Evolutionary conservation across 2,113 vertebrate genomes (phyloP).

Genomic region (Empidonax alnorum): DNA sequence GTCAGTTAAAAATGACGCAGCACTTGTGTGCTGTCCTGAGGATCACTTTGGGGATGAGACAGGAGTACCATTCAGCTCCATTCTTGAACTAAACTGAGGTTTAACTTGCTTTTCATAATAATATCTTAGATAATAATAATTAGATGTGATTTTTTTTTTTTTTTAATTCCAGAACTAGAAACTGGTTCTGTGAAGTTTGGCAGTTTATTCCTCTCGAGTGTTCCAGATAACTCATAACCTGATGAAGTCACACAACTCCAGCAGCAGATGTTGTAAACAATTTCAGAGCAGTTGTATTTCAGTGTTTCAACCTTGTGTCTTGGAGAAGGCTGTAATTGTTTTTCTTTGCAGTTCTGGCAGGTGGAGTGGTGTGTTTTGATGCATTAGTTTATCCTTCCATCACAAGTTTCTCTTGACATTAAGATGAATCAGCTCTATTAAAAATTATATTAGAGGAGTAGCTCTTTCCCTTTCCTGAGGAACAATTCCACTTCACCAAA

Average conservation of each 20-base stretch:
- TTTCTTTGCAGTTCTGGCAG: neutral
- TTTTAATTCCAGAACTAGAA: neutral
- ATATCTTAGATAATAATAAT: neutral
- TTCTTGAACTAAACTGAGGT: neutral
- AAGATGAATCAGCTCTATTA: neutral
- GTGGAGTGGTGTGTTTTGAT: neutral
- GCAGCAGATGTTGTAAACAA: neutral
- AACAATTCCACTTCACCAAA: neutral
- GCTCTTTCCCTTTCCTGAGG: neutral
- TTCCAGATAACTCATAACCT: neutral
- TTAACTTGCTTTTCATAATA: neutral
- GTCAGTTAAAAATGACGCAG: neutral
- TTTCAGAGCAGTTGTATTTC: neutral
- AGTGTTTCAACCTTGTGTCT: neutral
- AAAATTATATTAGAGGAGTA: neutral
- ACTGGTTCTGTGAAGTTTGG: neutral
- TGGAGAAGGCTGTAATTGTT: neutral
- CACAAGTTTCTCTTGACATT: neutral
- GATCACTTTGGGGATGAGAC: neutral
- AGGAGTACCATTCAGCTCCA: accelerated
- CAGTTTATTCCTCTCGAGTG: neutral
- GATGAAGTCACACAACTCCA: neutral
- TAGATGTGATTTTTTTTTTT: neutral
- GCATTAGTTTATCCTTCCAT: neutral
- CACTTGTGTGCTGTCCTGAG: accelerated